These are phyloP conservation scores for Achroia grisella DNA, from an alignment of 1,140 invertebrate species.

Conservation along the genomic window DNA sequence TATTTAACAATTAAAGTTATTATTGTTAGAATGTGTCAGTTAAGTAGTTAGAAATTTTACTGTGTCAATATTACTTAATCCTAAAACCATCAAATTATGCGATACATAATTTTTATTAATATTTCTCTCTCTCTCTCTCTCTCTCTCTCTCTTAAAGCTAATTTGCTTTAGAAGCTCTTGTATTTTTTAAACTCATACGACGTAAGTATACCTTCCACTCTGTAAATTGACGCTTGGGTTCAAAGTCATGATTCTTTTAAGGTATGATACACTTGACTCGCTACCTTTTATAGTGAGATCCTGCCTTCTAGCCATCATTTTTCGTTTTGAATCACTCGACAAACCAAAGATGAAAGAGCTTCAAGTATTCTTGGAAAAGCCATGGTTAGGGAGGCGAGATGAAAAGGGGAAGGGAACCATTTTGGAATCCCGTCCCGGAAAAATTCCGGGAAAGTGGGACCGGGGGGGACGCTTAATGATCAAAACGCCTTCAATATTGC, in stretches of 20 bases:
- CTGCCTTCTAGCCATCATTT: constrained; percentile 15
- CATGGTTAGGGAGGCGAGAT: constrained; percentile 25
- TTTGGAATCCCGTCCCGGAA: constrained; percentile 31
- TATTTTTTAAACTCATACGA: too few species aligned
- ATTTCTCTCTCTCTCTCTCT: too few species aligned
- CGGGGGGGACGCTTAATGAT: constrained; percentile 50
- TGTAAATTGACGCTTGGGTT: not conserved
- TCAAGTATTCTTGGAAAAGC: constrained; percentile 48
- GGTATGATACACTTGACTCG: constrained; percentile 5
- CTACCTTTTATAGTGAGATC: constrained; percentile 6
- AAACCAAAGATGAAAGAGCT: constrained; percentile 54
- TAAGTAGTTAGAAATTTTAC: too few species aligned
- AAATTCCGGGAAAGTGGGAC: constrained; percentile 39
- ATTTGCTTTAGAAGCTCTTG: too few species aligned
- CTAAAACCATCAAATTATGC: too few species aligned
- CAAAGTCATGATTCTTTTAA: constrained; percentile 5
- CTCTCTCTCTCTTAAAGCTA: too few species aligned
- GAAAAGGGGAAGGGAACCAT: constrained; percentile 33
- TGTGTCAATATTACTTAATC: too few species aligned
- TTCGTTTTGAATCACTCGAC: constrained; percentile 30
- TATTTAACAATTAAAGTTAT: too few species aligned
- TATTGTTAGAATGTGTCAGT: too few species aligned
- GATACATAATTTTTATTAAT: too few species aligned
- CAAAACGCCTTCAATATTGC: constrained; percentile 65
- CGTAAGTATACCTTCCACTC: too few species aligned